Conservation (phyloP, 2,113 vertebrate species). For the Melanerpes aurifrons region DNA sequence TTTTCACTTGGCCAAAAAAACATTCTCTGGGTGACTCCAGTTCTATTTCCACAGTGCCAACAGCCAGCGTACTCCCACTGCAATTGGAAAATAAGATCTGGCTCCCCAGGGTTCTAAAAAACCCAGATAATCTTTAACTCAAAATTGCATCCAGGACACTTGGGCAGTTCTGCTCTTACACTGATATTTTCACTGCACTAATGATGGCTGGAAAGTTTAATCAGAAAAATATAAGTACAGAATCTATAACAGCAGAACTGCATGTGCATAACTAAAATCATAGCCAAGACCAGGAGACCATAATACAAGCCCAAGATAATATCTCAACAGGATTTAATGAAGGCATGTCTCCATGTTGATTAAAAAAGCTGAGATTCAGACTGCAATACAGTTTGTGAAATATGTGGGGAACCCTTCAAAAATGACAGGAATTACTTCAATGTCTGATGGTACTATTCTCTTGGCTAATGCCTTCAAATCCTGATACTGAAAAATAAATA, state of each 20-base stretch:
- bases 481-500: neutral
- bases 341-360: neutral
- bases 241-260: neutral
- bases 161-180: neutral
- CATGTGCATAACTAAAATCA: neutral
- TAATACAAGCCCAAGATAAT: neutral
- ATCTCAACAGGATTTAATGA: neutral
- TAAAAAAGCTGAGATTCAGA: neutral
- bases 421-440: neutral
- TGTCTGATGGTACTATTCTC: neutral
- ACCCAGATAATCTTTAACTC: neutral
- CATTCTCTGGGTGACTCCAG: neutral
- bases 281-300: neutral
- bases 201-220: neutral
- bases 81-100: neutral
- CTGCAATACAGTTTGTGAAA: neutral
- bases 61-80: neutral
- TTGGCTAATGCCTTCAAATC: neutral
- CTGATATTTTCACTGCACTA: neutral
- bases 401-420: neutral
- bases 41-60: neutral
- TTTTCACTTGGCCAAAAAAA: neutral
- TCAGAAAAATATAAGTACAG: neutral
- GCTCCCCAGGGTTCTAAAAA: neutral
- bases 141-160: neutral